Evolutionary conservation across 1,140 invertebrate genomes (phyloP), one percentile per base, ranked within the genome.

Genomic region (Chionoecetes opilio): DNA sequence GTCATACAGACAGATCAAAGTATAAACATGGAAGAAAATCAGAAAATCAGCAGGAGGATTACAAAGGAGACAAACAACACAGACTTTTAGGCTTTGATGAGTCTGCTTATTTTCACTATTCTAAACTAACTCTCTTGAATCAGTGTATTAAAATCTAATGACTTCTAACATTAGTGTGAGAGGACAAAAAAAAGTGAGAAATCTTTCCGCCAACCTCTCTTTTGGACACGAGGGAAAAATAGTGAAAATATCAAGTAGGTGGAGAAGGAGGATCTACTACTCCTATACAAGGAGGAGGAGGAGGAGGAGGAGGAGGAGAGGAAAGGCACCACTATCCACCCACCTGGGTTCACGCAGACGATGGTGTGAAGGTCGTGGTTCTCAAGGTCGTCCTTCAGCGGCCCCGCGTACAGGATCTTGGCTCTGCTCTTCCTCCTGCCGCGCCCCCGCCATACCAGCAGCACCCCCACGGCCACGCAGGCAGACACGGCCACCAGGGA

Each of bases 331-430:
- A 91, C 29, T 17, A 46, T n/a, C 32, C 46, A 91, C 90, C 53
- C 21, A 95, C 91, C 94, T 85, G 29, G 34, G 37, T 91, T 88
- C 11, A 91, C 91, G 38, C 90, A 95, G 94, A 91, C 85, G 37
- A 93, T 82, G 41, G 95, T 85, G 90, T 96, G 86, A 11, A 91
- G 82, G 31, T 96, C 94, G 6, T 84, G 53, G 84, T 34, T 82
- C 29, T 96, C 93, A 8, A 89, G 41, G 6, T 8, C 46, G 37
- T 94, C 93, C 82, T 89, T 92, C 0, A 96, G 91, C 0, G 93
- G 95, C 3, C 93, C 95, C 0, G 90, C 93, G 63, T 96, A 96
- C 31, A 94, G 63, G 3, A 94, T 94, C 89, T 96, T 93, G 0
- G 95, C 90, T 21, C 85, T n/a, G 26, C 37, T 89, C 37, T 96